Percentiles rank a stretch among this genome's conserved stretches.
Evolutionary conservation across 2,888 invertebrate genomes (phyloP).

Genomic region (Galeopsomyia nigrocyanea): DNA sequence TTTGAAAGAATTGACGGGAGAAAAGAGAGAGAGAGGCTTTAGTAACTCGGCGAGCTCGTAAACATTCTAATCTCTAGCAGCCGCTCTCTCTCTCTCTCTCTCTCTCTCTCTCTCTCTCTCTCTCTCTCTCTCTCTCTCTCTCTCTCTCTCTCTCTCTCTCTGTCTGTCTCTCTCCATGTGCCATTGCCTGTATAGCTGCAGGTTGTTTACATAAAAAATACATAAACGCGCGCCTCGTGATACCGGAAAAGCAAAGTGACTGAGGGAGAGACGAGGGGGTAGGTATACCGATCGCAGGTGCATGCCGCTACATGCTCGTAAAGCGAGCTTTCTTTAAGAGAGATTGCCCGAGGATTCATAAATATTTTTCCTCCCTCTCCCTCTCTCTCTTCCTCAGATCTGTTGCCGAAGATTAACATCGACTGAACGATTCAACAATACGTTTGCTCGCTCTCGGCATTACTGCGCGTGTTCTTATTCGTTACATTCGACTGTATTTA

Average conservation of each 20-base stretch:
- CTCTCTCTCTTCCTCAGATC: no score
- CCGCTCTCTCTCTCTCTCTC: no score
- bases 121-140: no score
- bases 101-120: no score
- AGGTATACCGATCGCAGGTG: no score
- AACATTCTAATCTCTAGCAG: no score
- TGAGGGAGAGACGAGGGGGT: neutral
- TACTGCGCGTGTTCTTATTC: neutral
- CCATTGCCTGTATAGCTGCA: neutral
- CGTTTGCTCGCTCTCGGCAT: neutral
- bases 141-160: no score
- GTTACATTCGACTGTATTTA: no score
- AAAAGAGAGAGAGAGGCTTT: no score
- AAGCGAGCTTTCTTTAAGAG: conserved; percentile 27
- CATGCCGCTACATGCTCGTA: neutral
- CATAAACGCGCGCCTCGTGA: conserved; percentile 39
- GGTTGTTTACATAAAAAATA: conserved; percentile 44
- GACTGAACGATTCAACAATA: neutral
- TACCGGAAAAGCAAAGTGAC: conserved; percentile 27
- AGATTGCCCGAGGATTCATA: conserved; percentile 40
- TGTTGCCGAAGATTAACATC: conserved; percentile 32
- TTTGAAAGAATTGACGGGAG: no score
- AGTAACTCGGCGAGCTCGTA: no score
- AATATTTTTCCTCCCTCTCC: conserved; percentile 31
- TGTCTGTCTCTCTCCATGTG: neutral